phyloP scores from a whole-genome alignment of 2,113 vertebrate species.

The Zingel zingel region DNA sequence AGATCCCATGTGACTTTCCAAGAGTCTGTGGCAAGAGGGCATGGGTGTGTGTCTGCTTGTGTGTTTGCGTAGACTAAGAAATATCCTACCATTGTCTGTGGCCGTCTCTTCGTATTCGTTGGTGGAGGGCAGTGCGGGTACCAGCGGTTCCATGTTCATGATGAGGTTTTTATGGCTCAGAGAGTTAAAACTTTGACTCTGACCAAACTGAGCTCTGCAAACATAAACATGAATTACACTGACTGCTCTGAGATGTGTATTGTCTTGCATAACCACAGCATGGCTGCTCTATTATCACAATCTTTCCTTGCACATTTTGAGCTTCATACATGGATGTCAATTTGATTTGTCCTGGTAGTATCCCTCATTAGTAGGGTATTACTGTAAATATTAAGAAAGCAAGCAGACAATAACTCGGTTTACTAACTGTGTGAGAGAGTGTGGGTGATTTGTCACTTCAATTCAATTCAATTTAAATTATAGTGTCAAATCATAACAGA shows the following conservation, averaged over 20 bases:
- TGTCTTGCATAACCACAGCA: neutral
- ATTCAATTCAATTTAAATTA: no score
- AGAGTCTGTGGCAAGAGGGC: slow-evolving; percentile 2
- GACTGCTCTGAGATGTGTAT: neutral
- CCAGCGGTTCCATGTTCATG: slow-evolving; percentile 96
- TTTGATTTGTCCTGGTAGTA: neutral
- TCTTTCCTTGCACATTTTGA: neutral
- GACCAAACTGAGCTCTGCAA: slow-evolving; percentile 90
- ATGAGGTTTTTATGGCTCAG: slow-evolving; percentile 96
- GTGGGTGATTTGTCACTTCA: neutral
- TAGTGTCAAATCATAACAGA: no score
- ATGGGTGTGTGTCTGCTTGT: neutral
- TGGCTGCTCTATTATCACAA: neutral
- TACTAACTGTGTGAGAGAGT: neutral
- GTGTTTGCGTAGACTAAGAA: neutral
- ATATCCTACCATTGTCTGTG: slow-evolving; percentile 86
- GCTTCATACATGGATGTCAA: neutral
- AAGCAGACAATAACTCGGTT: neutral
- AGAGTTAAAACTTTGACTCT: slow-evolving; percentile 94
- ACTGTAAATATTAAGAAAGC: neutral
- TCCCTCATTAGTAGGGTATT: neutral
- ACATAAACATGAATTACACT: slow-evolving; percentile 43
- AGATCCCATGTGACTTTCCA: slow-evolving; percentile 48
- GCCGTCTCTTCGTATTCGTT: slow-evolving; percentile 88
- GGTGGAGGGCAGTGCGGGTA: slow-evolving; percentile 91